Evolutionary conservation across 2,113 vertebrate genomes (phyloP), one percentile per base, ranked within the genome.

Genomic region (Crotophaga sulcirostris): DNA sequence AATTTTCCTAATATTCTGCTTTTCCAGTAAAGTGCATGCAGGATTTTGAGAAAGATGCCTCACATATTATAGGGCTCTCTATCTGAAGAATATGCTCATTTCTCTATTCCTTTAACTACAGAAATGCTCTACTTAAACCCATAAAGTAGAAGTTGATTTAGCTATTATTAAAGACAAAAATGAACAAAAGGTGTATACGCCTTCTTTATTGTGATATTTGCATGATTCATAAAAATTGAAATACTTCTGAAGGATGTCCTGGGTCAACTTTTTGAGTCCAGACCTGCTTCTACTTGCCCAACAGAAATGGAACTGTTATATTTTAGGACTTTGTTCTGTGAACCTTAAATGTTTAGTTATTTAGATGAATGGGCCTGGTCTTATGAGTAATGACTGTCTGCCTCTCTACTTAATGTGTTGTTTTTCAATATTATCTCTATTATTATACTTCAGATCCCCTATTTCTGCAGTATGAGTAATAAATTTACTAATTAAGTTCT

Each of bases 51-150:
- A 63, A 64, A 55, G 68, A 73, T 91, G 31, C 36, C 70, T 66
- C 21, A 85, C 29, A 67, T 55, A 26, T 74, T 74, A 17, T 16
- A 44, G 3, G 73, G 74, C 33, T 89, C n/a, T 74, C 26, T 90
- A 76, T 51, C 16, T 96, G 85, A 96, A 96, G 42, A 66, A 77
- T 78, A 90, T 95, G 13, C 3, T 8, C 4, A 23, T 88, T 67
- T 93, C 89, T 86, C 4, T 82, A 58, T 25, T 92, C 28, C 60
- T 96, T 96, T 80, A 36, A 47, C 84, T 92, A 85, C 58, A 81
- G 59, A 80, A 76, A 64, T 54, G 78, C 7, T 74, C 31, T 70
- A 11, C 29, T 84, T 73, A 89, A 47, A 63, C 19, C 40, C 62
- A 11, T 11, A 45, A 25, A 59, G 9, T 44, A 42, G 74, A 23